These are phyloP conservation scores for Diaprepes abbreviatus DNA, from an alignment of 2,888 invertebrate species.

Conservation along the genomic window DNA sequence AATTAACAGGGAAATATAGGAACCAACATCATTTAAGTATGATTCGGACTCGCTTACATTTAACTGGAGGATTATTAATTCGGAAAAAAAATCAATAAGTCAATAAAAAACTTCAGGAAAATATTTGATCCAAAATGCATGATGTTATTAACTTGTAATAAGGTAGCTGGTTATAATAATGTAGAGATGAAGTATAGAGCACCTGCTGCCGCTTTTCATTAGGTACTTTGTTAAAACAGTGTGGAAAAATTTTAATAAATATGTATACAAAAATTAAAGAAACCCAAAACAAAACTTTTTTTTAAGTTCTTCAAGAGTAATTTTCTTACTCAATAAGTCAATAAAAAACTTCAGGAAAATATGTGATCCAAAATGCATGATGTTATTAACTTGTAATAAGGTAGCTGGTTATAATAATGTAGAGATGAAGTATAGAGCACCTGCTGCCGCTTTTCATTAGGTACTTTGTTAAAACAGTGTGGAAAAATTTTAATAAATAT, in stretches of 20 bases:
- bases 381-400: too few species aligned
- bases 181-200: slow-evolving; percentile 18
- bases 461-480: too few species aligned
- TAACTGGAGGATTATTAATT: too few species aligned
- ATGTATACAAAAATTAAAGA: slow-evolving; percentile 40
- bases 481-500: too few species aligned
- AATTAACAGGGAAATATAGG: slow-evolving; percentile 28
- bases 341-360: too few species aligned
- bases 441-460: too few species aligned
- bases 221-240: slow-evolving; percentile 30
- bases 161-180: slow-evolving; percentile 29
- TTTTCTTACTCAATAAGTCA: slow-evolving; percentile 9
- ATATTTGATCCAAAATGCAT: slow-evolving; percentile 20
- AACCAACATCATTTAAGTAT: slow-evolving; percentile 27
- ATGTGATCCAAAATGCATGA: too few species aligned
- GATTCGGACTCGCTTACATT: too few species aligned
- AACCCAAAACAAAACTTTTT: slow-evolving; percentile 37
- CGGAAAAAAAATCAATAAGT: too few species aligned
- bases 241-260: slow-evolving; percentile 20
- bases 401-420: too few species aligned
- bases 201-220: slow-evolving; percentile 38
- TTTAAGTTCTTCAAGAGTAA: slow-evolving; percentile 37
- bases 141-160: slow-evolving; percentile 25
- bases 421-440: too few species aligned
- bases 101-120: too few species aligned